Evolutionary conservation across 2,797 vertebrate species (phyloP).

Genomic region (Bucorvus abyssinicus): DNA sequence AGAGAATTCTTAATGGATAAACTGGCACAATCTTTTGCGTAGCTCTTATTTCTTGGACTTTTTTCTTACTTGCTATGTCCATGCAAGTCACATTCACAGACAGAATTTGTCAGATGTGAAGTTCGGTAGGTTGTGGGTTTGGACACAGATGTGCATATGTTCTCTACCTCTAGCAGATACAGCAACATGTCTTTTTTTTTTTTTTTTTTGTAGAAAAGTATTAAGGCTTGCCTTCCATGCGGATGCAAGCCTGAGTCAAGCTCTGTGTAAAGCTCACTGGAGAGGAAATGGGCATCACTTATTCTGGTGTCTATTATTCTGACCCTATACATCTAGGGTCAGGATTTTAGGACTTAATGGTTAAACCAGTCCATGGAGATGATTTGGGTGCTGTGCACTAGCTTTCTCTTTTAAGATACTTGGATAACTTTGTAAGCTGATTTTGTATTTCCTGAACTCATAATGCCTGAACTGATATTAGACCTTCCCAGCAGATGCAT

Average conservation of each 20-base stretch:
- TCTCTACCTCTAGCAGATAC: background rate
- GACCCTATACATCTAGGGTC: background rate
- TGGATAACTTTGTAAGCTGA: background rate
- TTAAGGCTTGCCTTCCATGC: background rate
- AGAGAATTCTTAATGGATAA: conserved; percentile 29
- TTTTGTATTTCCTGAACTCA: background rate
- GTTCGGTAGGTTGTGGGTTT: conserved; percentile 1
- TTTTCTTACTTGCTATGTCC: background rate
- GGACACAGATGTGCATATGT: background rate
- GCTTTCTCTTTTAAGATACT: background rate
- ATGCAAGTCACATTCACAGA: background rate
- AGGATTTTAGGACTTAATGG: background rate
- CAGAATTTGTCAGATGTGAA: conserved; percentile 20
- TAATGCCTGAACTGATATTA: background rate
- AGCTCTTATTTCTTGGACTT: background rate
- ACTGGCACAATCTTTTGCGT: background rate
- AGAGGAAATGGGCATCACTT: background rate
- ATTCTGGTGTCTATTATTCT: background rate
- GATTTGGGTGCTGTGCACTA: background rate
- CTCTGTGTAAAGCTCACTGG: background rate
- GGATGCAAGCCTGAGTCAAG: background rate
- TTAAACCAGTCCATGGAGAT: background rate
- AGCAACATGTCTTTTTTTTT: background rate
- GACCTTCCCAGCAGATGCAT: background rate
- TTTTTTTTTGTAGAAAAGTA: background rate